phyloP scores from a whole-genome alignment of 2,113 vertebrate genomes.

The Mobula birostris region DNA sequence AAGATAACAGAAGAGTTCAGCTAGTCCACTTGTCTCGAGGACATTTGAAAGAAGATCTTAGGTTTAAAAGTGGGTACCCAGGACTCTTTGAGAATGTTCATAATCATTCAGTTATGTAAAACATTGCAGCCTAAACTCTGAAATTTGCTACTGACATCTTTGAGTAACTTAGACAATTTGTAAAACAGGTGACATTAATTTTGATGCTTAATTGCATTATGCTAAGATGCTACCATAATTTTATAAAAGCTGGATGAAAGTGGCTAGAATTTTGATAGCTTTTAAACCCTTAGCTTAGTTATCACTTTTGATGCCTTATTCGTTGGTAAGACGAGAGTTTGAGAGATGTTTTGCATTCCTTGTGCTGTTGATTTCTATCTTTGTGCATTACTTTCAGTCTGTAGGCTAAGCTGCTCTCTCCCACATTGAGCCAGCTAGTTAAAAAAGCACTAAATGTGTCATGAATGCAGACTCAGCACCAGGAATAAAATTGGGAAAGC shows the following conservation, averaged over 20 bases:
- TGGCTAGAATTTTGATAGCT: not conserved
- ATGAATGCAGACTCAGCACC: not conserved
- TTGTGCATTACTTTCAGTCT: not conserved
- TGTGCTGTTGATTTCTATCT: not conserved
- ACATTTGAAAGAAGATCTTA: not conserved
- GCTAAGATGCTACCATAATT: not conserved
- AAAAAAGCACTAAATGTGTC: not conserved
- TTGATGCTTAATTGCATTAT: not conserved
- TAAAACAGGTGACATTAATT: not conserved
- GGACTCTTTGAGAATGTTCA: not conserved
- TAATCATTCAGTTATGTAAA: not conserved
- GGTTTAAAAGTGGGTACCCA: not conserved
- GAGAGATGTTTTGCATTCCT: not conserved
- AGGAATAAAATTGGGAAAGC: not conserved
- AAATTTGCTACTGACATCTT: not conserved
- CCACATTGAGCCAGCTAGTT: not conserved
- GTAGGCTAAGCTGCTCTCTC: not conserved
- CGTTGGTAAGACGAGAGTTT: not conserved
- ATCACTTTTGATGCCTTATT: not conserved
- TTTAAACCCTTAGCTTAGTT: not conserved
- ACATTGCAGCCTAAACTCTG: not conserved
- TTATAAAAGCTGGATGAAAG: not conserved
- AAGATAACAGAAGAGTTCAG: not conserved
- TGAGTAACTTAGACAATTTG: not conserved
- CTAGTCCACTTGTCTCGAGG: not conserved